These are phyloP conservation scores for Rousettus leschenaultii DNA, from an alignment of 2,113 vertebrate species.

Conservation along the genomic window DNA sequence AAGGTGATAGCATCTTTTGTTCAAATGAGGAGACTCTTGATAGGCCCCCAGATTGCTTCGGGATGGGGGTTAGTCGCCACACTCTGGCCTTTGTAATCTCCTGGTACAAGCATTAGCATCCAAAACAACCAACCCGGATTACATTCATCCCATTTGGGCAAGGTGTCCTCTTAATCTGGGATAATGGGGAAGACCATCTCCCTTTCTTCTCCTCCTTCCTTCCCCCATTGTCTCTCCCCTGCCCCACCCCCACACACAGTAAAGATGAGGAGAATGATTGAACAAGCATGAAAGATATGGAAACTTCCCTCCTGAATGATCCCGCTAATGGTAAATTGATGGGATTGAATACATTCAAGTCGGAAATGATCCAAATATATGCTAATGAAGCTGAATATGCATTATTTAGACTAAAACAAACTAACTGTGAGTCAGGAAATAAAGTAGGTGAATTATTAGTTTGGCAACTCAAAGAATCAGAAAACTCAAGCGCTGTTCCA, in stretches of 20 bases:
- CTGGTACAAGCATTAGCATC: too few relatives aligned
- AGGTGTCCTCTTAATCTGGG: neutral
- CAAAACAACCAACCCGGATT: neutral
- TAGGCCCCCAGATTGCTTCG: neutral
- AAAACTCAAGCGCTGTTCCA: conserved; percentile 69
- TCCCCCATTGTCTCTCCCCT: too few relatives aligned
- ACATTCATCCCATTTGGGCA: neutral
- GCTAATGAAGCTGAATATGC: conserved; percentile 80
- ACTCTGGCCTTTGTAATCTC: neutral
- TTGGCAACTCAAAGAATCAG: conserved; percentile 72
- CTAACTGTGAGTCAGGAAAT: conserved; percentile 73
- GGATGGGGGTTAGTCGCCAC: neutral
- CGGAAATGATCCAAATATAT: conserved; percentile 69
- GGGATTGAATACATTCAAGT: conserved; percentile 48
- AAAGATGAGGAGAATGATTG: conserved; percentile 37
- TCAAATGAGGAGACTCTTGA: neutral
- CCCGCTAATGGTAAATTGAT: conserved; percentile 57
- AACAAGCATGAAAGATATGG: conserved; percentile 36
- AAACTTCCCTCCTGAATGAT: conserved; percentile 45
- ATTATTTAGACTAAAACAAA: conserved; percentile 79
- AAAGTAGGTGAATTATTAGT: conserved; percentile 80
- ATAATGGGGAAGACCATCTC: neutral
- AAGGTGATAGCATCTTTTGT: neutral
- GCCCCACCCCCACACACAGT: neutral
- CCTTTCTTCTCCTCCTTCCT: neutral